Conservation (phyloP, 37 sponge, comb jelly and placozoan genomes). For the Aphrocallistes beatrix region DNA sequence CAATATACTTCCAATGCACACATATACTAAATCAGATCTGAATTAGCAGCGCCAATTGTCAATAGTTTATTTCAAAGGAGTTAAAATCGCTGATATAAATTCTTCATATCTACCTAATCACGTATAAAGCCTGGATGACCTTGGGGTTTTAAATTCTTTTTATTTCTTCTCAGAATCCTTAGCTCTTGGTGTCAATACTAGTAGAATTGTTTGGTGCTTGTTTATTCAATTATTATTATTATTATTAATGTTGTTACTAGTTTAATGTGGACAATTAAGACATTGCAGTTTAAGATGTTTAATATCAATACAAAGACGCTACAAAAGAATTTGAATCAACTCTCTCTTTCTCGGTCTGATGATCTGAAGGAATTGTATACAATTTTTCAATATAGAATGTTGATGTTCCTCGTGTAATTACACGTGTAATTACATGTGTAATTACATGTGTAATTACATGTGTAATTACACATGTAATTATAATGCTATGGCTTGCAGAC, state of each 20-base stretch:
- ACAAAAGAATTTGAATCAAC: too few relatives aligned
- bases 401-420: too few relatives aligned
- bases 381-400: background rate
- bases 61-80: too few relatives aligned
- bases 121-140: background rate
- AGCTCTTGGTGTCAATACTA: background rate
- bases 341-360: too few relatives aligned
- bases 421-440: too few relatives aligned
- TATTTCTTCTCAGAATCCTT: background rate
- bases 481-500: too few relatives aligned
- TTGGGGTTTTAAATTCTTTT: background rate
- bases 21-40: background rate
- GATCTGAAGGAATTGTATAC: background rate
- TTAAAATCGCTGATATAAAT: too few relatives aligned
- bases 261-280: conserved; percentile 13
- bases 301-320: too few relatives aligned
- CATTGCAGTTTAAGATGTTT: background rate
- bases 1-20: background rate
- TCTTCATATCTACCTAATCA: too few relatives aligned
- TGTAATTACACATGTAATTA: too few relatives aligned
- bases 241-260: background rate
- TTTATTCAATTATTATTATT: conserved; percentile 7
- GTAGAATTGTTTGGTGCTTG: background rate
- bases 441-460: too few relatives aligned
- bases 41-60: background rate